A percentile compares a stretch with the other conserved stretches of the same genome.
Evolutionary conservation across 2,888 invertebrate species (phyloP).

Genomic region (Silvanus unidentatus): DNA sequence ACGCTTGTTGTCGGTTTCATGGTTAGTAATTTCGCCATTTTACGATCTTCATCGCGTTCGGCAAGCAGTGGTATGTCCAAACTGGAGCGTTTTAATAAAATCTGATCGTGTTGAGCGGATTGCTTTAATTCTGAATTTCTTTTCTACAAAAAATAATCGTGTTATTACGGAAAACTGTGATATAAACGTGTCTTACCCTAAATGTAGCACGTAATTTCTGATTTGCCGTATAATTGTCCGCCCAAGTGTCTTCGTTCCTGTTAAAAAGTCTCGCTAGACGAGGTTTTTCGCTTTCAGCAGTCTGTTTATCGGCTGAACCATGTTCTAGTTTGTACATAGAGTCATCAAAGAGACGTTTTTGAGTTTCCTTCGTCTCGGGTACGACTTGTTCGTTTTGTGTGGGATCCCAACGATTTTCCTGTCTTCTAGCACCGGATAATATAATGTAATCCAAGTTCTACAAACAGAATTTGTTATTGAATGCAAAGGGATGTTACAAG

Average conservation of each 20-base stretch:
- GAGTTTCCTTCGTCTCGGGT: constrained; percentile 85
- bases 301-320: constrained; percentile 70
- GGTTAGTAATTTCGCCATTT: constrained; percentile 70
- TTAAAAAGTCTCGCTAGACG: constrained; percentile 69
- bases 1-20: constrained; percentile 61
- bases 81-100: constrained; percentile 67
- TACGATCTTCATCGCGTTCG: constrained; percentile 74
- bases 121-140: constrained; percentile 71
- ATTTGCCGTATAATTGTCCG: constrained; percentile 91
- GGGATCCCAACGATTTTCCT: constrained; percentile 98
- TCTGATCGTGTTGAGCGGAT: constrained; percentile 64
- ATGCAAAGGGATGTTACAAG: neutral
- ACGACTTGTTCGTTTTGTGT: constrained; percentile 90
- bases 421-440: constrained; percentile 87
- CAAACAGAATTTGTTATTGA: no score
- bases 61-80: constrained; percentile 71
- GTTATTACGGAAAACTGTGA: no score
- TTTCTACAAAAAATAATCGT: no score
- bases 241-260: constrained; percentile 75
- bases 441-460: constrained; percentile 96
- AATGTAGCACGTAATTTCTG: constrained; percentile 77
- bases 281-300: constrained; percentile 65
- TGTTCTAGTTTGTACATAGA: constrained; percentile 98
- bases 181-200: no score
- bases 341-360: constrained; percentile 86